These are phyloP conservation scores for Coboldia fuscipes DNA, from an alignment of 1,140 invertebrate species.

Conservation along the genomic window DNA sequence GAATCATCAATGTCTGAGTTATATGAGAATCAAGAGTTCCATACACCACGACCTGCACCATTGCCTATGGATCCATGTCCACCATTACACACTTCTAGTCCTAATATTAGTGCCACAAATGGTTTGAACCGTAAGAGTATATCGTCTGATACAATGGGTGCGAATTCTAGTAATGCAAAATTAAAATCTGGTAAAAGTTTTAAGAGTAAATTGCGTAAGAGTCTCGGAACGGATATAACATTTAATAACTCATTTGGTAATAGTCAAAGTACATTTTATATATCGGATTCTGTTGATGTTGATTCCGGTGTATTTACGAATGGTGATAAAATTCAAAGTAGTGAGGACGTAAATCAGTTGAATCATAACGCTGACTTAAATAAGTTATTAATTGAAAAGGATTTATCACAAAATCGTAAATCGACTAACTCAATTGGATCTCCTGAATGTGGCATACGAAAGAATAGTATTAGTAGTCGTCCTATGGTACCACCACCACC, in stretches of 20 bases:
- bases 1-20: constrained; percentile 3
- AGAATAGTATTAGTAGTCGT: constrained; percentile 13
- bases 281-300: constrained; percentile 33
- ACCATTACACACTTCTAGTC: constrained; percentile 2
- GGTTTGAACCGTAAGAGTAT: constrained; percentile 7
- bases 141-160: constrained; percentile 2
- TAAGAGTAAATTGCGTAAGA: constrained; percentile 28
- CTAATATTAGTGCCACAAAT: constrained; percentile 6
- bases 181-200: constrained; percentile 24
- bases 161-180: constrained; percentile 21
- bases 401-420: constrained; percentile 9
- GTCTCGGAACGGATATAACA: constrained; percentile 20
- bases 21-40: constrained; percentile 11
- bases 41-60: constrained; percentile 1
- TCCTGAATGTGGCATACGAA: constrained; percentile 9
- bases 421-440: constrained; percentile 10
- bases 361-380: background rate
- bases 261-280: constrained; percentile 38
- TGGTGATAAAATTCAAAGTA: constrained; percentile 13
- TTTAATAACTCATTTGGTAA: constrained; percentile 20
- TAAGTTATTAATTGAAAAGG: too few relatives aligned
- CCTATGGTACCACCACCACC: constrained; percentile 21
- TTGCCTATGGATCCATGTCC: background rate
- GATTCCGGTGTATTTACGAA: constrained; percentile 29
- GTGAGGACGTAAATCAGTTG: background rate